These are phyloP conservation scores for Cacoxenus indagator DNA, from an alignment of 2,888 invertebrate genomes.

Conservation along the genomic window DNA sequence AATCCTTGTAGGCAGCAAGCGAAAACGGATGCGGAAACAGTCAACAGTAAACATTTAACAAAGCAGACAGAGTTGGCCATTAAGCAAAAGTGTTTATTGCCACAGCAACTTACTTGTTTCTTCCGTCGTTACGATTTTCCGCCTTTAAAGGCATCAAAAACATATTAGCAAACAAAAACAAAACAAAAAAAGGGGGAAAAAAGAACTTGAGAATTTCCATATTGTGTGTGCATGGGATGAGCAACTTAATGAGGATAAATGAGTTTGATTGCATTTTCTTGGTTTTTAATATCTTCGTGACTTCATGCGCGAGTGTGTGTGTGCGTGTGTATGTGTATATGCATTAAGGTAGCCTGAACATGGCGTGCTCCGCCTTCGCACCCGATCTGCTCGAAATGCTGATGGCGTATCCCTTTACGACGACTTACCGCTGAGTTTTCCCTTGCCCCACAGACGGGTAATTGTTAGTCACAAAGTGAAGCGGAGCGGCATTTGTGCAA, in stretches of 20 bases:
- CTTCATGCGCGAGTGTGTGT: conserved; percentile 32
- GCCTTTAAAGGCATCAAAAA: conserved; percentile 52
- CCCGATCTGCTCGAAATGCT: too few relatives aligned
- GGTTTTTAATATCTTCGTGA: conserved; percentile 15
- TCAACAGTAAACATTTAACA: conserved; percentile 22
- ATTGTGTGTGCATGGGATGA: conserved; percentile 27
- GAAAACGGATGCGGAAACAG: conserved; percentile 33
- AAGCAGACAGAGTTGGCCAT: conserved; percentile 30
- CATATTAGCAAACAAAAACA: conserved; percentile 48
- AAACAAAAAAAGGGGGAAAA: conserved; percentile 32
- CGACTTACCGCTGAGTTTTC: neutral
- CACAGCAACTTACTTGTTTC: neutral
- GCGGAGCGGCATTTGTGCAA: neutral
- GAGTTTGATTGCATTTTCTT: conserved; percentile 61
- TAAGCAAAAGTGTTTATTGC: conserved; percentile 34
- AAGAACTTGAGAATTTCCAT: conserved; percentile 25
- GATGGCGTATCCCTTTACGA: too few relatives aligned
- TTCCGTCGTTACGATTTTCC: neutral
- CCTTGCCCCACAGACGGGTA: neutral
- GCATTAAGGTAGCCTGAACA: conserved; percentile 61
- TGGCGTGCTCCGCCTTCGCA: conserved; percentile 46
- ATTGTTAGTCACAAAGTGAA: conserved; percentile 5
- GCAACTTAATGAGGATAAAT: conserved; percentile 59
- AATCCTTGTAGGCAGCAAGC: conserved; percentile 48
- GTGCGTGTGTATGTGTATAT: conserved; percentile 12